Conservation (phyloP, 2,113 vertebrate genomes). For the Pseudolaguvia tuberculata region DNA sequence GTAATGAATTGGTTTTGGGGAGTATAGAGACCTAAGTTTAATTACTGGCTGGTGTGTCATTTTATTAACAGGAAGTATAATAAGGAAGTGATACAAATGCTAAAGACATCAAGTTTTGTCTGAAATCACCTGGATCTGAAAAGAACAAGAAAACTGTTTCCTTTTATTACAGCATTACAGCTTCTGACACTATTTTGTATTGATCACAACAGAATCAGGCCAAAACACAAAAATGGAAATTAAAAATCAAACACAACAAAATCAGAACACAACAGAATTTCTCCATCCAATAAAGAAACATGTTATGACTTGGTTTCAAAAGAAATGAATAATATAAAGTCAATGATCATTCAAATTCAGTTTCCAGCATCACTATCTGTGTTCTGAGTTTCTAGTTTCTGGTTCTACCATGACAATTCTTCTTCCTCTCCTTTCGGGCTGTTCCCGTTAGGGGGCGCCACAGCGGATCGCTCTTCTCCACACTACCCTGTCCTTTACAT, state of each 20-base stretch:
- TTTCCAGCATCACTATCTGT: background rate
- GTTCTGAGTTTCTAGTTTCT: background rate
- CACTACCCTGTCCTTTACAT: too few species aligned
- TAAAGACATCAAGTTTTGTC: slow-evolving; percentile 6
- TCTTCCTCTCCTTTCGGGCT: too few species aligned
- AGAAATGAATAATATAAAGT: background rate
- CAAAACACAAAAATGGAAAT: too few species aligned
- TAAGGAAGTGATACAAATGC: slow-evolving; percentile 16
- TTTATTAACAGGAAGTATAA: background rate
- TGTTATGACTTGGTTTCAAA: too few species aligned
- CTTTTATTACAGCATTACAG: background rate
- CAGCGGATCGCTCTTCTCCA: too few species aligned
- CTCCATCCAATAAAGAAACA: too few species aligned
- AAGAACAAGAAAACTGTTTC: background rate
- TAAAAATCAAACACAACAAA: too few species aligned
- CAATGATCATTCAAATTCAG: too few species aligned
- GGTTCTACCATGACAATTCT: background rate
- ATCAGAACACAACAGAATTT: too few species aligned
- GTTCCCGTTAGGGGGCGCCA: too few species aligned
- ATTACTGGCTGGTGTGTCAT: background rate
- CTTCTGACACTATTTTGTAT: too few species aligned
- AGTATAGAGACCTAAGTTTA: background rate
- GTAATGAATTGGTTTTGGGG: background rate
- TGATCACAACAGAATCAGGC: too few species aligned
- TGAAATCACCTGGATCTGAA: background rate